Evolutionary conservation across 2,113 vertebrate species (phyloP).

Genomic region (Puffinus mauretanicus): DNA sequence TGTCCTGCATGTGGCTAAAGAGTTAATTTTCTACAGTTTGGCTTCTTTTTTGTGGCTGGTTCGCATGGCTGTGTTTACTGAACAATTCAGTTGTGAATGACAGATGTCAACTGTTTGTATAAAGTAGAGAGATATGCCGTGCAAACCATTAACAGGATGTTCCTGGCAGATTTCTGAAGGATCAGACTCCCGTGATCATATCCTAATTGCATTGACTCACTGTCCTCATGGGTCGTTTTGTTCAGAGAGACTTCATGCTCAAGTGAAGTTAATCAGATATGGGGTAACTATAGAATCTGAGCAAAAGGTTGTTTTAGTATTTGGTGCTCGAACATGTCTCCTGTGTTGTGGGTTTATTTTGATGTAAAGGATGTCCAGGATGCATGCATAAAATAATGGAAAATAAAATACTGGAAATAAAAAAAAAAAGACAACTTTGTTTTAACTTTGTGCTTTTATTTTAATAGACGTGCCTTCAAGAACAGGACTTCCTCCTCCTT

Average conservation of each 20-base stretch:
- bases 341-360: neutral
- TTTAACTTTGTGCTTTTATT: slow-evolving; percentile 11
- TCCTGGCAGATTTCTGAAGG: neutral
- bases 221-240: neutral
- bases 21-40: neutral
- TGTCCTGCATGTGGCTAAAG: neutral
- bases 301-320: neutral
- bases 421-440: neutral
- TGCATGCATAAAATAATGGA: neutral
- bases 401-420: neutral
- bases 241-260: neutral
- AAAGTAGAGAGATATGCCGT: neutral
- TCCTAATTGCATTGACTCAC: neutral
- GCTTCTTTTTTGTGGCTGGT: neutral
- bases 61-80: neutral
- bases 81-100: neutral
- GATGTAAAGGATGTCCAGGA: neutral
- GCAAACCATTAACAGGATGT: neutral
- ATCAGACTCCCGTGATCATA: neutral
- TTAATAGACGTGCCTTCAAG: slow-evolving; percentile 80
- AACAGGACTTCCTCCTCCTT: slow-evolving; percentile 83
- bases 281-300: neutral
- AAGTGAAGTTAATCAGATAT: neutral
- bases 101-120: neutral
- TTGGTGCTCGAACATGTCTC: neutral